Evolutionary conservation across 30 jellyfish, hydroid and myxozoan genomes (phyloP), one percentile per base, ranked within the genome.

Genomic region (Haliclystus octoradiatus): DNA sequence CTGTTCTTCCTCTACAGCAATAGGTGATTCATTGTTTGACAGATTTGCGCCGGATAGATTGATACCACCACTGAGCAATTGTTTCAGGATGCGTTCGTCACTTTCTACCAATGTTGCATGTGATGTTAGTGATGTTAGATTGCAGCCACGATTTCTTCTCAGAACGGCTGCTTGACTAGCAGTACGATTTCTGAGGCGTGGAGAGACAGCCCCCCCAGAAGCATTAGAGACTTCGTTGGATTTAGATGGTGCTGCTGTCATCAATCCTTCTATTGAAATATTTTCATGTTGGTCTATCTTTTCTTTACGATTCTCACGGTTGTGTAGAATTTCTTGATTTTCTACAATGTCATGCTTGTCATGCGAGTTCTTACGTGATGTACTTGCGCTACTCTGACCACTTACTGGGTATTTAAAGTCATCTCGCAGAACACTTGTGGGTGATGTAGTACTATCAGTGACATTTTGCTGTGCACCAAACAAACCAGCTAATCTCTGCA

Each of bases 71-170:
- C 57, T 19, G 9, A 61, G 25, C 13, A 15, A 24, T 12, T 66
- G 49, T 27, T 31, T 63, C 22, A 13, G 52, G 32, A 13, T 64
- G 33, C 46, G 29, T 27, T 31, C 49, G 26, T 57, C 50, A 62
- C 98, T 90, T 65, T 81, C 94, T 1, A 90, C 94, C 62, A 90
- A 57, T 1, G 98, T 90, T 28, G 98, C 98, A 50, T 90, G 98
- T 47, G 95, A 81, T 40, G 94, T 90, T 47, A 64, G 29, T 28
- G 98, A 79, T 52, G 95, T 29, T 1, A 90, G 79, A 28, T 73
- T 81, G 19, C 57, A 40, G 57, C 57, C 57, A 40, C 57, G 57
- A 19, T 40, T 40, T 40, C 57, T 9, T 19, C 57, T 9, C 9
- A 40, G 57, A 5, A 40, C 19, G 9, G 57, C 57, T 40, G 57